Conservation (phyloP, 2,113 vertebrate genomes). For the Cariama cristata region DNA sequence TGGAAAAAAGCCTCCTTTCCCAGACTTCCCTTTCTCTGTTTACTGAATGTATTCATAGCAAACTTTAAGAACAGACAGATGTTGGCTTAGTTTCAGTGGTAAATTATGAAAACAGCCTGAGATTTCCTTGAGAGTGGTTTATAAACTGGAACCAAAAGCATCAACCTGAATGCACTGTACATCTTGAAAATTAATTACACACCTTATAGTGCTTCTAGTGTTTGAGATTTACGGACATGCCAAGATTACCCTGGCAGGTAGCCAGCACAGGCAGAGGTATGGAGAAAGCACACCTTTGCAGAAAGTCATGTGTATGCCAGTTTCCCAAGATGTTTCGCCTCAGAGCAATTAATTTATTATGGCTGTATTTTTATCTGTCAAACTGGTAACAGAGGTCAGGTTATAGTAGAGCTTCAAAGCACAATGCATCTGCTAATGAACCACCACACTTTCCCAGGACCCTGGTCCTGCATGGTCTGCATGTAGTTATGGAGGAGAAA, state of each 20-base stretch:
- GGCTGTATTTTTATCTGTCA: constrained; percentile 48
- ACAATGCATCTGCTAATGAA: neutral
- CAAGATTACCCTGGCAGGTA: neutral
- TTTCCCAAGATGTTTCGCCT: constrained; percentile 49
- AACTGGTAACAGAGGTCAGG: constrained; percentile 13
- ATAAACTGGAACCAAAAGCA: constrained; percentile 40
- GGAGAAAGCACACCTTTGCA: neutral
- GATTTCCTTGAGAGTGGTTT: constrained; percentile 47
- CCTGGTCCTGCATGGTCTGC: rapidly evolving
- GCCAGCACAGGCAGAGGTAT: neutral
- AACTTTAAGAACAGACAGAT: constrained; percentile 61
- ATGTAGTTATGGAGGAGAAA: neutral
- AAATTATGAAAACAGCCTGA: neutral
- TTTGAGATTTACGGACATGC: neutral
- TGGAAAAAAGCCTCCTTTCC: constrained; percentile 16
- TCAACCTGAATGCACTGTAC: constrained; percentile 1
- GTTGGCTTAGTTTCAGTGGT: constrained; percentile 51
- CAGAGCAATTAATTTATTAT: constrained; percentile 42
- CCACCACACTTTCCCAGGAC: neutral
- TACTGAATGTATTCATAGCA: constrained; percentile 35
- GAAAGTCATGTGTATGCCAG: neutral
- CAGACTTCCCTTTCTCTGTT: constrained; percentile 32
- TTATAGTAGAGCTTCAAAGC: neutral
- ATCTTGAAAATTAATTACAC: constrained; percentile 60
- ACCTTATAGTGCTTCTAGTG: constrained; percentile 20